Percentiles rank a stretch among this genome's conserved stretches.
These are phyloP conservation scores for Poecilia picta DNA, from an alignment of 2,797 vertebrate species.

Conservation along the genomic window DNA sequence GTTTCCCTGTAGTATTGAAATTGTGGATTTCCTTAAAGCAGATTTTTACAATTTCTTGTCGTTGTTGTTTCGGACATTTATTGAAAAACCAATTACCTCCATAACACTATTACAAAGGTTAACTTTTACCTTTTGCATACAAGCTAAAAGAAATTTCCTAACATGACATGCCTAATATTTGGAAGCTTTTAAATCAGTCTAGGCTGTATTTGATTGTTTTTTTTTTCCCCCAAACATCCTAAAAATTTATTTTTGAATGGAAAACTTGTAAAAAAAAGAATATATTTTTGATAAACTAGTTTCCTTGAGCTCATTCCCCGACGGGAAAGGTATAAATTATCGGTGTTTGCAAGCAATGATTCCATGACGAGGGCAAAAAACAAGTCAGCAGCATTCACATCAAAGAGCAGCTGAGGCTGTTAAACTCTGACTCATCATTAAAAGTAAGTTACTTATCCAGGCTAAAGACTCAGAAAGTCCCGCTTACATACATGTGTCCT, in stretches of 20 bases:
- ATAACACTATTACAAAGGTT: background rate
- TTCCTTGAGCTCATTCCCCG: constrained; percentile 54
- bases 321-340: constrained; percentile 38
- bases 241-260: constrained; percentile 58
- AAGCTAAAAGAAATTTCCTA: background rate
- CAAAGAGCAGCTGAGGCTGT: constrained; percentile 56
- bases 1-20: background rate
- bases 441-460: constrained; percentile 52
- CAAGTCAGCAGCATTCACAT: constrained; percentile 59
- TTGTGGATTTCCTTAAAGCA: background rate
- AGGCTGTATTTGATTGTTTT: background rate
- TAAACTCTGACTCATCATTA: constrained; percentile 63
- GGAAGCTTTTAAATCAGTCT: background rate
- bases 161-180: background rate
- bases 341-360: constrained; percentile 54
- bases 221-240: constrained; percentile 58
- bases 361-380: constrained; percentile 67
- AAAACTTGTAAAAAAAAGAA: constrained; percentile 77
- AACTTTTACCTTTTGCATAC: background rate
- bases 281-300: constrained; percentile 51
- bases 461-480: constrained; percentile 45
- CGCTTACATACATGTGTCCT: constrained; percentile 53
- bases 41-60: background rate
- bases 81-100: constrained; percentile 20
- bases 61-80: background rate